phyloP scores from a whole-genome alignment of 1,140 invertebrate species.

The Tachypleus tridentatus region DNA sequence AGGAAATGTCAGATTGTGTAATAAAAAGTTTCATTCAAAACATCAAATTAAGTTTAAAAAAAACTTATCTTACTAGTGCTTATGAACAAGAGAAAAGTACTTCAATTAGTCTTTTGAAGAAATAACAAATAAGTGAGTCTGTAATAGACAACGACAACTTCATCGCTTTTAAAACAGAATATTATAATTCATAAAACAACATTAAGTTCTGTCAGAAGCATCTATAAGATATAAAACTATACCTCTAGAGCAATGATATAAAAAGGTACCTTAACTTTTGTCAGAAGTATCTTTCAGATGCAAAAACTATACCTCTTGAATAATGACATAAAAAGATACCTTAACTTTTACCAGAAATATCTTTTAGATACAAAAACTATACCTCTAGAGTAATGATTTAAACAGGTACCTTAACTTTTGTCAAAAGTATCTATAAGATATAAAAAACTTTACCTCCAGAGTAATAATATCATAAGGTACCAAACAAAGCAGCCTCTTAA shows the following conservation, averaged over 20 bases:
- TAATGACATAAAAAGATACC: slow-evolving; percentile 94
- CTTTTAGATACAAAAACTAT: not conserved
- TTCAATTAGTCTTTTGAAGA: too few relatives aligned
- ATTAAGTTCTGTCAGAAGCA: not conserved
- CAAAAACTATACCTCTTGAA: slow-evolving; percentile 50
- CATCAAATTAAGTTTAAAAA: too few relatives aligned
- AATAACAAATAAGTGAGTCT: too few relatives aligned
- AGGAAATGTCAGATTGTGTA: too few relatives aligned
- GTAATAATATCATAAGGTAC: slow-evolving; percentile 96
- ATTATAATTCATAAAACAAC: not conserved
- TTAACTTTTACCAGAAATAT: not conserved
- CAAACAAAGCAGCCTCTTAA: slow-evolving; percentile 82
- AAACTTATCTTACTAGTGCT: too few relatives aligned
- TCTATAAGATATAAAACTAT: not conserved
- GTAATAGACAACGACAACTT: too few relatives aligned
- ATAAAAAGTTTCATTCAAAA: too few relatives aligned
- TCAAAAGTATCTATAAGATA: not conserved
- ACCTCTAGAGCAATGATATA: not conserved
- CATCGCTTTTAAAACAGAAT: too few relatives aligned
- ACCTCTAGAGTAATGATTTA: not conserved
- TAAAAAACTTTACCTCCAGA: slow-evolving; percentile 48
- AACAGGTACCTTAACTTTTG: not conserved
- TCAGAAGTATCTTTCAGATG: not conserved
- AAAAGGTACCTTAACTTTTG: not conserved
- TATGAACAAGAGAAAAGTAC: too few relatives aligned